These are phyloP conservation scores for Ochotona curzoniae DNA, from an alignment of 2,113 vertebrate genomes.

Conservation along the genomic window DNA sequence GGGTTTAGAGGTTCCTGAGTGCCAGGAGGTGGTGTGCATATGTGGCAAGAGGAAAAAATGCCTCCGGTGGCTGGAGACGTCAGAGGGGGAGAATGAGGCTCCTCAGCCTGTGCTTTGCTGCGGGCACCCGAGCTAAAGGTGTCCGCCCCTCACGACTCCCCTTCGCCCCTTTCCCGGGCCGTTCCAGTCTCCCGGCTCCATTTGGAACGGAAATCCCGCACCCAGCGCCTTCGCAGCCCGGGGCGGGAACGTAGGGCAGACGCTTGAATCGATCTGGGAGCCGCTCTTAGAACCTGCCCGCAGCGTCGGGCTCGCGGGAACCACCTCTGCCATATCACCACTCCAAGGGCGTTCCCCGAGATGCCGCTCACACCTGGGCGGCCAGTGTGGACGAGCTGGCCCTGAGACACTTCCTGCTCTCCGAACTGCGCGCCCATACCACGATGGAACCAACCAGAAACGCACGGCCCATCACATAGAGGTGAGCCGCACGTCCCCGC, in stretches of 20 bases:
- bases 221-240: background rate
- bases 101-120: constrained; percentile 58
- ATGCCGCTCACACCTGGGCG: background rate
- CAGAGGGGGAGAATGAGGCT: accelerated
- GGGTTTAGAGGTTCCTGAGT: background rate
- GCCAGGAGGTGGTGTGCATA: background rate
- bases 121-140: background rate
- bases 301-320: background rate
- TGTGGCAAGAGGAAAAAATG: background rate
- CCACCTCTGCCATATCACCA: too few relatives aligned
- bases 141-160: accelerated
- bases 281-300: background rate
- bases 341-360: background rate
- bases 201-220: background rate
- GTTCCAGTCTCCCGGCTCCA: background rate
- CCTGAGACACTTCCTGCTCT: background rate
- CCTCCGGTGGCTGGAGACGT: background rate
- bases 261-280: background rate
- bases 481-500: background rate
- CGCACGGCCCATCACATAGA: background rate
- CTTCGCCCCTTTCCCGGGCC: background rate
- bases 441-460: constrained; percentile 51
- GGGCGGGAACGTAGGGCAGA: too few relatives aligned
- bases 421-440: background rate
- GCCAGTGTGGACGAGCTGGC: background rate